phyloP scores from a whole-genome alignment of 2,113 vertebrate genomes.

The Calidris pugnax region DNA sequence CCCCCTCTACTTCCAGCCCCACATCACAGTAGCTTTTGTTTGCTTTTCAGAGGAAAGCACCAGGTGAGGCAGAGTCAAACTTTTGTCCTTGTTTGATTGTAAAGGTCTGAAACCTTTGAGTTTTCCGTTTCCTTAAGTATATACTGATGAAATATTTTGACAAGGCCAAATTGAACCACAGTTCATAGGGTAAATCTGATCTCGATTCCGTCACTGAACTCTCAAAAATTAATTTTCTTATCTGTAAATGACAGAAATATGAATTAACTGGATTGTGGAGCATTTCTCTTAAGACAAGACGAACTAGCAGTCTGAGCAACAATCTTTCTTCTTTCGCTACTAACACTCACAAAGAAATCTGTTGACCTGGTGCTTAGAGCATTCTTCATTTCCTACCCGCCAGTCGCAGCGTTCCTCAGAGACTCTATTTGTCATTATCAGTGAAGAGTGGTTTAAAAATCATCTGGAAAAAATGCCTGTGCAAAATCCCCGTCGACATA shows the following conservation, averaged over 20 bases:
- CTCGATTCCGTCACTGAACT: slow-evolving; percentile 14
- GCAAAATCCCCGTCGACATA: neutral
- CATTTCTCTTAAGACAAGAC: slow-evolving; percentile 19
- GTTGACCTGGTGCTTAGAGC: neutral
- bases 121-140: slow-evolving; percentile 37
- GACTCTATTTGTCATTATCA: neutral
- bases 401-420: neutral
- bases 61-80: neutral
- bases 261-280: slow-evolving; percentile 28
- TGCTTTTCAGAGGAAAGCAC: neutral
- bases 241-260: slow-evolving; percentile 59
- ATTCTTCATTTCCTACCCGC: neutral
- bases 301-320: neutral
- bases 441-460: neutral
- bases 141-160: slow-evolving; percentile 16
- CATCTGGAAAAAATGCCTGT: neutral
- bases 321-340: neutral
- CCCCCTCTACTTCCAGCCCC: neutral
- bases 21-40: neutral
- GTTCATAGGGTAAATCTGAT: slow-evolving; percentile 39
- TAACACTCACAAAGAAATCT: neutral
- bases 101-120: slow-evolving; percentile 29
- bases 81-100: neutral
- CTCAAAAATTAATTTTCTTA: slow-evolving; percentile 69
- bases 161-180: neutral